These are phyloP conservation scores for Morpho achilles DNA, from an alignment of 2,888 invertebrate species.

Conservation along the genomic window DNA sequence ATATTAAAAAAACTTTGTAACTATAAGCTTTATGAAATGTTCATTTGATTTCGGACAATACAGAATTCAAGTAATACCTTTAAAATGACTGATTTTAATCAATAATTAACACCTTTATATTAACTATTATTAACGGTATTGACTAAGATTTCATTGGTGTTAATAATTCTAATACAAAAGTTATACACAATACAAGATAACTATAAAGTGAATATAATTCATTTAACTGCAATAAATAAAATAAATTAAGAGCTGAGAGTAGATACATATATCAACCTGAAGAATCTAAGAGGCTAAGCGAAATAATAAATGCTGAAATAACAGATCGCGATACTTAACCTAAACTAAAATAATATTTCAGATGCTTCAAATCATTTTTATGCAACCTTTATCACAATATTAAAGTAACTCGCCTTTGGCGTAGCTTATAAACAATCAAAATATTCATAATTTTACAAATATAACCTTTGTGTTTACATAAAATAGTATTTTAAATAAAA, in stretches of 20 bases:
- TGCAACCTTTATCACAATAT: conserved; percentile 58
- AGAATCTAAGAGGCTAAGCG: conserved; percentile 21
- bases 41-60: too few relatives aligned
- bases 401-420: conserved; percentile 65
- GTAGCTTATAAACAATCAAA: conserved; percentile 32
- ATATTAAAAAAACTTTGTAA: too few relatives aligned
- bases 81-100: too few relatives aligned
- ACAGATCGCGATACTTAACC: conserved; percentile 15
- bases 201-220: too few relatives aligned
- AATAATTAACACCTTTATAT: too few relatives aligned
- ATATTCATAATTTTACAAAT: conserved; percentile 17
- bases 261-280: conserved; percentile 23
- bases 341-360: conserved; percentile 32
- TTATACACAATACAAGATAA: too few relatives aligned
- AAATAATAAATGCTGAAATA: not conserved
- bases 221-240: too few relatives aligned
- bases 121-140: too few relatives aligned
- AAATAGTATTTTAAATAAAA: conserved; percentile 9
- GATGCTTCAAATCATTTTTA: conserved; percentile 38
- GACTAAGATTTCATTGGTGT: too few relatives aligned
- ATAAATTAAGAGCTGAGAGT: not conserved
- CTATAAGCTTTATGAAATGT: too few relatives aligned
- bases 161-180: too few relatives aligned
- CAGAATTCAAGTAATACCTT: too few relatives aligned
- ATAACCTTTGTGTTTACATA: conserved; percentile 20